Base-by-base conservation (phyloP, 2,113 vertebrate species). In the Spermophilus dauricus region DNA sequence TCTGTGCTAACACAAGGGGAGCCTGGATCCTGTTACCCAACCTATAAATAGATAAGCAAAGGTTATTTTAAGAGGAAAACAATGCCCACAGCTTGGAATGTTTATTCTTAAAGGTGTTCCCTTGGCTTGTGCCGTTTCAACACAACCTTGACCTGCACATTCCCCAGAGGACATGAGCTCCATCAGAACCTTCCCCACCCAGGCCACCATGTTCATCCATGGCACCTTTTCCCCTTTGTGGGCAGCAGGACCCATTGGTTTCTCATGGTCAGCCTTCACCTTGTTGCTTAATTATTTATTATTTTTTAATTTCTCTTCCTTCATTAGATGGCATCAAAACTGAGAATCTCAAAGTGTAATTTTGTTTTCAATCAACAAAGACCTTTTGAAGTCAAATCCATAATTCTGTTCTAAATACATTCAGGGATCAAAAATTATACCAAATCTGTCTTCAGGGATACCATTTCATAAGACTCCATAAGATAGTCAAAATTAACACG, bases 41-140 rank as follows among this genome's bases (percentile, higher is more conserved):
- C 34, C 24, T 94, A 58, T 87, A 96, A 97, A 95, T 95, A 96
- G 53, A 61, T 34, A 42, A 80, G 76, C 18, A 34, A 78, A 91
- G 30, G 16, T 84, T 90, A 95, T 88, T 94, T 77, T 76, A 80
- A 87, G 70, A n/a, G 13, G 70, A 70, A 67, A 94, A 88, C 39
- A 96, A 92, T 81, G 78, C 24, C 69, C 24, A 67, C 39, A 80
- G 58, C 42, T 78, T 39, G 45, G 28, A n/a, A 51, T 76, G 26
- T 76, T 94, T 91, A 83, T 86, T 82, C 77, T 76, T 32, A 92
- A 63, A 67, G n/a, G 28, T 39, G 53, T 86, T 80, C 32, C 48
- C 85, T 88, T 95, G 78, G 24, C 17, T 72, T 91, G 82, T 86
- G 42, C 39, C 48, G 78, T 51, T 89, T 89, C 51, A 86, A 53